A percentile compares a stretch with the other conserved stretches of the same genome.
Conservation (phyloP, 2,888 invertebrate species). For the Andrena haemorrhoa region DNA sequence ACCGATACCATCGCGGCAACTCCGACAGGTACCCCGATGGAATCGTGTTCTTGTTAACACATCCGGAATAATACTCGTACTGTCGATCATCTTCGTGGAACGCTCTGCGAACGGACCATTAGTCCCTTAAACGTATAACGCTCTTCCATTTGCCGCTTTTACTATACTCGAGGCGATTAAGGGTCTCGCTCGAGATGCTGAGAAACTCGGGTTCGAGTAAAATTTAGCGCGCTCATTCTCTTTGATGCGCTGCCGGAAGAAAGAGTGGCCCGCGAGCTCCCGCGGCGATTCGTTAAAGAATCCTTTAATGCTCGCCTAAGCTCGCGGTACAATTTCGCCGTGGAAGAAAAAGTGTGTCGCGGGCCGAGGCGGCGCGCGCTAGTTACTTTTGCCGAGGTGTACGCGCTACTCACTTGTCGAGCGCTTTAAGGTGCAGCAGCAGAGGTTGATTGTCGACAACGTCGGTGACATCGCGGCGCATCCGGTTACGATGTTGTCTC, state of each 20-base stretch:
- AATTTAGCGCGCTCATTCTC: background rate
- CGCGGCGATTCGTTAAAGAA: slow-evolving; percentile 35
- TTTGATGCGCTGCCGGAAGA: slow-evolving; percentile 5
- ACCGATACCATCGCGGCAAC: slow-evolving; percentile 19
- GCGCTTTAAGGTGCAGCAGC: slow-evolving; percentile 80
- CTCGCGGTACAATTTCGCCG: slow-evolving; percentile 9
- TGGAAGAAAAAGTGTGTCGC: slow-evolving; percentile 22
- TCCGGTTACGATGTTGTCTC: slow-evolving; percentile 81
- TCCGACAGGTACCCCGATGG: slow-evolving; percentile 9
- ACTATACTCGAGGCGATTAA: background rate
- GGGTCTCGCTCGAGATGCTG: no score
- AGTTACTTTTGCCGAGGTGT: slow-evolving; percentile 18
- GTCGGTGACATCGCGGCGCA: slow-evolving; percentile 79
- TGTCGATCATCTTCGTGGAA: background rate
- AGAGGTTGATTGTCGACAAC: slow-evolving; percentile 80
- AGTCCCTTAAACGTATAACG: background rate
- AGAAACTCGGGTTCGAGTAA: no score
- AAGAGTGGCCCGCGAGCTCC: slow-evolving; percentile 2
- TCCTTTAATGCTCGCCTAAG: slow-evolving; percentile 25
- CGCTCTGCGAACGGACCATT: background rate
- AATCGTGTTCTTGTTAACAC: background rate
- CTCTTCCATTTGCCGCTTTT: background rate
- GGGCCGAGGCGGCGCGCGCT: background rate
- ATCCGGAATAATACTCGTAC: background rate
- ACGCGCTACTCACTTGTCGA: slow-evolving; percentile 79